Percentiles rank a stretch among this genome's conserved stretches.
Conservation (phyloP, 2,888 invertebrate genomes). For the Cheilosia scutellata region DNA sequence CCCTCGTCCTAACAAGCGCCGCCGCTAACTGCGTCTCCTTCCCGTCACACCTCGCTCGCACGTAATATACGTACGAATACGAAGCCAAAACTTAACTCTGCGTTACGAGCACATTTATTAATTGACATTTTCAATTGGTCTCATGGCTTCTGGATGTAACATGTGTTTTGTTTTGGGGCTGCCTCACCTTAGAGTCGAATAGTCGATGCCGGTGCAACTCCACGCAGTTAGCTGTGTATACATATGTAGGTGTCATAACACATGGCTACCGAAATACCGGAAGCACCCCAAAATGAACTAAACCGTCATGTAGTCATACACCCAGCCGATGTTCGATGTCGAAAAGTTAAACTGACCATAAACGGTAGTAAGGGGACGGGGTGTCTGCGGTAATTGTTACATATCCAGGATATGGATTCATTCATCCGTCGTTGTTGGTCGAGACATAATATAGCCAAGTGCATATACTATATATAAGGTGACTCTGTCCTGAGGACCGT, state of each 20-base stretch:
- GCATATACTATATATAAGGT: not conserved
- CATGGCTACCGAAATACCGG: slow-evolving; percentile 16
- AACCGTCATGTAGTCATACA: slow-evolving; percentile 28
- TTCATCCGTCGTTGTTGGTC: slow-evolving; percentile 30
- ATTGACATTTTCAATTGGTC: slow-evolving; percentile 76
- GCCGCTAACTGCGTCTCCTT: slow-evolving; percentile 1
- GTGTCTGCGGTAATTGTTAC: slow-evolving; percentile 57
- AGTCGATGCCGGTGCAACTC: not conserved
- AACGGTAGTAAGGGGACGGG: slow-evolving; percentile 8
- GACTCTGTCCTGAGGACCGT: slow-evolving; percentile 10
- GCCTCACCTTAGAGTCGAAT: not conserved
- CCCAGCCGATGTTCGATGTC: slow-evolving; percentile 32
- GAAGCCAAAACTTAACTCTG: slow-evolving; percentile 50
- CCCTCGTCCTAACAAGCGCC: slow-evolving; percentile 52
- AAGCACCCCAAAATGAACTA: slow-evolving; percentile 46
- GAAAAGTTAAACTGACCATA: slow-evolving; percentile 47
- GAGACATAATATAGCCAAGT: not conserved
- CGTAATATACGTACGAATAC: slow-evolving; percentile 19
- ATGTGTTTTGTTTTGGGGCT: slow-evolving; percentile 47
- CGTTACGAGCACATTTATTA: slow-evolving; percentile 71
- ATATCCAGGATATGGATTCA: slow-evolving; percentile 56
- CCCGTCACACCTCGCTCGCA: not conserved
- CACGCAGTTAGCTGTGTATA: not conserved
- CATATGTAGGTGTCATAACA: slow-evolving; percentile 30
- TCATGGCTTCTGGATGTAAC: slow-evolving; percentile 68